Conservation (phyloP, 1,140 invertebrate species). For the Listronotus oregonensis region DNA sequence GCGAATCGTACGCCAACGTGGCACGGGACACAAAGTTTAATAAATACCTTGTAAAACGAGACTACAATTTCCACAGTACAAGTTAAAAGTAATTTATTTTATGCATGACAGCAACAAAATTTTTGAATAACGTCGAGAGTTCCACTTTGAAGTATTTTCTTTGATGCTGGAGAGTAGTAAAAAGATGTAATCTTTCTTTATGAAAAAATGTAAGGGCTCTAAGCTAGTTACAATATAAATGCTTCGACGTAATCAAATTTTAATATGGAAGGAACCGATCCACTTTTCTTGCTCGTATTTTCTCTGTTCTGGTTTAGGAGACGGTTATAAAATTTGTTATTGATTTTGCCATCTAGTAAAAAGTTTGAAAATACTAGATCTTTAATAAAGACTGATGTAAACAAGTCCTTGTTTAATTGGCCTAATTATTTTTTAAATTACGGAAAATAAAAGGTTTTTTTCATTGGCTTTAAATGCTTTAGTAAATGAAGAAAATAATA, state of each 20-base stretch:
- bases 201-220: conserved; percentile 33
- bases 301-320: not conserved
- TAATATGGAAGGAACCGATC: conserved; percentile 15
- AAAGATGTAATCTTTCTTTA: conserved; percentile 39
- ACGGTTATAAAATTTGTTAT: too few relatives aligned
- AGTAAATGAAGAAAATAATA: too few relatives aligned
- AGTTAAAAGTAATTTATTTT: conserved; percentile 37
- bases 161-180: conserved; percentile 29
- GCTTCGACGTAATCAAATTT: conserved; percentile 34
- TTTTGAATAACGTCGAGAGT: conserved; percentile 34
- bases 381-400: too few relatives aligned
- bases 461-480: too few relatives aligned
- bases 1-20: not conserved
- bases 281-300: conserved; percentile 1
- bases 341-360: too few relatives aligned
- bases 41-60: conserved; percentile 7
- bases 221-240: conserved; percentile 38
- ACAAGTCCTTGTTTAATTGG: too few relatives aligned
- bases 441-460: too few relatives aligned
- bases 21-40: too few relatives aligned
- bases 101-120: conserved; percentile 37
- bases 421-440: too few relatives aligned
- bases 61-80: conserved; percentile 30
- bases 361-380: too few relatives aligned
- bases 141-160: conserved; percentile 37